phyloP scores from a whole-genome alignment of 2,797 vertebrate species.

The Rhinatrema bivittatum region DNA sequence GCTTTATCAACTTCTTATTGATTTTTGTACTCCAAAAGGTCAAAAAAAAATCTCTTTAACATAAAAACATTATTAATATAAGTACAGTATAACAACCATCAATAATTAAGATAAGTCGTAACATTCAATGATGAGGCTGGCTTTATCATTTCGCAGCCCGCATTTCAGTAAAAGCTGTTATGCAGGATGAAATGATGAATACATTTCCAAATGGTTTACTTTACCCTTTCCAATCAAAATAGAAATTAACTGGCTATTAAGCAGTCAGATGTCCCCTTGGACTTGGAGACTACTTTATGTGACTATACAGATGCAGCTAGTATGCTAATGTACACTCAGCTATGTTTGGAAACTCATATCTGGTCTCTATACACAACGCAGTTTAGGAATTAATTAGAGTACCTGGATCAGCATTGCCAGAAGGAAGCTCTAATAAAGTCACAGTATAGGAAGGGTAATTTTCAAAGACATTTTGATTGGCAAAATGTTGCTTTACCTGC shows the following conservation, averaged over 20 bases:
- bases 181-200: constrained; percentile 36
- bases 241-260: constrained; percentile 38
- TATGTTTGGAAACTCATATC: too few species aligned
- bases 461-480: too few species aligned
- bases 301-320: constrained; percentile 22
- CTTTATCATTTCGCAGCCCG: constrained; percentile 38
- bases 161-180: constrained; percentile 36
- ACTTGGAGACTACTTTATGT: too few species aligned
- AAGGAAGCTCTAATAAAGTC: too few species aligned
- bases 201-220: constrained; percentile 37
- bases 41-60: constrained; percentile 80
- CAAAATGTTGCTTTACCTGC: too few species aligned
- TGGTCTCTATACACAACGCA: too few species aligned
- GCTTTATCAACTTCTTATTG: constrained; percentile 95
- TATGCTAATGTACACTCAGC: constrained; percentile 14
- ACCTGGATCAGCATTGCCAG: too few species aligned
- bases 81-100: constrained; percentile 63
- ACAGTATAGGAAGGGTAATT: too few species aligned
- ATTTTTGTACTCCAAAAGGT: constrained; percentile 85
- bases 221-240: constrained; percentile 37
- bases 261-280: constrained; percentile 11
- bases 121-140: constrained; percentile 28
- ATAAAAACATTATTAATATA: constrained; percentile 67
- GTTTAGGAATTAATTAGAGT: too few species aligned
- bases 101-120: constrained; percentile 76